Base-by-base conservation (phyloP, 53 echinoderm and acorn worm genomes). In the Hippasteria phrygiana region DNA sequence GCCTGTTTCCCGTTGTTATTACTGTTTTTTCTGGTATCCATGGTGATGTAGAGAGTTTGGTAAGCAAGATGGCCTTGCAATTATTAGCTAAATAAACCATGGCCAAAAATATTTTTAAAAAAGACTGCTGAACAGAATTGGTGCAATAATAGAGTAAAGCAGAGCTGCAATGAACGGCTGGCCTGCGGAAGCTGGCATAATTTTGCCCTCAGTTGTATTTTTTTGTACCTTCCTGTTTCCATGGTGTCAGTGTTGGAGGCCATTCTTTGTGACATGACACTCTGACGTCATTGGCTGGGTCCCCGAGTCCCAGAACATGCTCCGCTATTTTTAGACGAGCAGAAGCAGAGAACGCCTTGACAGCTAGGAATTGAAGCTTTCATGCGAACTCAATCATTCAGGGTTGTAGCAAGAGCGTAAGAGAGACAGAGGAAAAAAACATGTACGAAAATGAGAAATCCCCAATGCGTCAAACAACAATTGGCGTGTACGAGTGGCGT, bases 281-380 rank as follows among this genome's bases (percentile, higher is more conserved):
- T 43, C 70, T 85, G 85, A 85, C 85, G 85, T 85, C 85, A 85
- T 36, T 85, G 39, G 53, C 69, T 22, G 17, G 45, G 62, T 33
- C 70, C 36, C 36, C 20, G 16, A 33, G 4, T 0, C 31, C 43
- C 64, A n/a, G 38, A n/a, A 32, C 29, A 75, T 50, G 17, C 14
- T 47, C 31, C 48, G 67, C 38, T 85, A 85, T 70, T 51, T 75
- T 48, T 71, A 69, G 71, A 62, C 4, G 45, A 66, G 75, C 51
- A 22, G 24, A 55, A 64, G 18, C 20, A 4, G 3, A 40, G 6
- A 5, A 20, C 42, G 32, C 50, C 8, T 18, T 3, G 20, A 20
- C 16, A 54, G n/a, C n/a, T n/a, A n/a, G 4, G 65, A 9, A 37
- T 34, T 24, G 56, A 37, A 55, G 35, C 31, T 78, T 78, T 55